phyloP scores from a whole-genome alignment of 2,113 vertebrate genomes.

The Erythrolamprus reginae region DNA sequence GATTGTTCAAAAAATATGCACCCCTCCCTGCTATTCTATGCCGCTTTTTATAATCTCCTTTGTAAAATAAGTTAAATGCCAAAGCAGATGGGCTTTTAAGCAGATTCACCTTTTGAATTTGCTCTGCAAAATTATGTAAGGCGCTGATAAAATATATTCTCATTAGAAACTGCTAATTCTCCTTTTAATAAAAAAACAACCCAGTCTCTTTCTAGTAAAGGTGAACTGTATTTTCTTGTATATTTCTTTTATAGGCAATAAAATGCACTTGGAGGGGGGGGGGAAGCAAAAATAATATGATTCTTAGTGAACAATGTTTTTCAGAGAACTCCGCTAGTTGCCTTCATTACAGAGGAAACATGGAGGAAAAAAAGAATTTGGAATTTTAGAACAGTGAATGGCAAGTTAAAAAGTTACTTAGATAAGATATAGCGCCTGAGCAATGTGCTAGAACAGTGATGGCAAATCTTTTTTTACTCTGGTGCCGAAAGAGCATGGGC shows the following conservation, averaged over 20 bases:
- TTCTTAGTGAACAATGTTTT: constrained; percentile 45
- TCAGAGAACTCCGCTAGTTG: constrained; percentile 40
- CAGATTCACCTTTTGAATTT: constrained; percentile 56
- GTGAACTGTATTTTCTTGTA: constrained; percentile 48
- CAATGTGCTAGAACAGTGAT: too few species aligned
- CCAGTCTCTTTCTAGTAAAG: constrained; percentile 53
- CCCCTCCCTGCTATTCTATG: constrained; percentile 64
- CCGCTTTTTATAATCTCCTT: constrained; percentile 66
- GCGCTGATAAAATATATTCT: constrained; percentile 59
- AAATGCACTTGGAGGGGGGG: background rate
- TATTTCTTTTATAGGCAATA: background rate
- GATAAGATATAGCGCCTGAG: background rate
- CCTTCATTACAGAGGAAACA: constrained; percentile 41
- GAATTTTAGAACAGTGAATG: background rate
- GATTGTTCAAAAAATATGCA: constrained; percentile 59
- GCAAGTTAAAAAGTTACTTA: background rate
- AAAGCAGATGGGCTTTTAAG: constrained; percentile 58
- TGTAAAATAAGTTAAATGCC: constrained; percentile 64
- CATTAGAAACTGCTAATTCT: constrained; percentile 64
- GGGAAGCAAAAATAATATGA: background rate
- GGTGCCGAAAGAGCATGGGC: too few species aligned
- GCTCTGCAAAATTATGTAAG: constrained; percentile 48
- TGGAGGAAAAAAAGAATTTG: constrained; percentile 37
- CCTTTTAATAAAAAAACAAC: constrained; percentile 46
- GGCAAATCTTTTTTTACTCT: too few species aligned